A percentile compares a stretch with the other conserved stretches of the same genome.
Conservation (phyloP, 2,888 invertebrate genomes). For the Acleris literana region DNA sequence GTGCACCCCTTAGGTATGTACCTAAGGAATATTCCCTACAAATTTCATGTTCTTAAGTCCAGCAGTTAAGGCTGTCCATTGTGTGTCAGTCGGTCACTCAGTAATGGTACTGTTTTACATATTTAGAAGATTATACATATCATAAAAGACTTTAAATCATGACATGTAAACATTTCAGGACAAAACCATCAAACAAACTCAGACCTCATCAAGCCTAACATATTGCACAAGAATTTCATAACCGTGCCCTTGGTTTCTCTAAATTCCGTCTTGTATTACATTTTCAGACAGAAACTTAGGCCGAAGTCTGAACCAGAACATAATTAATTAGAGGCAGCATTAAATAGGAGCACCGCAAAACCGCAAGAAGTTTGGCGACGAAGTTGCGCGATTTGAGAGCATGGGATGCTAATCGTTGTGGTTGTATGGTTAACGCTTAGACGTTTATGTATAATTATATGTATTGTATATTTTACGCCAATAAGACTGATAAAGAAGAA, state of each 20-base stretch:
- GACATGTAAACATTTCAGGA: no score
- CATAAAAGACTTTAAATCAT: no score
- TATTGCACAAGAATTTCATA: background rate
- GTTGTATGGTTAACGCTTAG: constrained; percentile 8
- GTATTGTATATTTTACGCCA: no score
- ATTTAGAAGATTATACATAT: no score
- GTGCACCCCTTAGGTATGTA: no score
- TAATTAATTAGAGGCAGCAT: constrained; percentile 38
- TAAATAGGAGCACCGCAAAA: constrained; percentile 41
- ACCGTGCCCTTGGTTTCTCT: background rate
- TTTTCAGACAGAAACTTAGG: constrained; percentile 11
- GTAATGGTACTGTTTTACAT: no score
- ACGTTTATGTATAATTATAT: background rate
- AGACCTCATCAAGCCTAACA: background rate
- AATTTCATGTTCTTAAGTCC: no score
- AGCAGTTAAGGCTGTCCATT: no score
- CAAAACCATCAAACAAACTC: background rate
- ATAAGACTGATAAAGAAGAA: no score
- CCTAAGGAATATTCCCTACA: no score
- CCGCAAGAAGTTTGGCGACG: constrained; percentile 28
- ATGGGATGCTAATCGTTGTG: constrained; percentile 26
- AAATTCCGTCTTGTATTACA: constrained; percentile 1
- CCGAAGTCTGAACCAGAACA: constrained; percentile 18
- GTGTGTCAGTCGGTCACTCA: no score
- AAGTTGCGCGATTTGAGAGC: constrained; percentile 13